Evolutionary conservation across 2,888 invertebrate genomes (phyloP), one percentile per base, ranked within the genome.

Genomic region (Chymomyza procnemis): DNA sequence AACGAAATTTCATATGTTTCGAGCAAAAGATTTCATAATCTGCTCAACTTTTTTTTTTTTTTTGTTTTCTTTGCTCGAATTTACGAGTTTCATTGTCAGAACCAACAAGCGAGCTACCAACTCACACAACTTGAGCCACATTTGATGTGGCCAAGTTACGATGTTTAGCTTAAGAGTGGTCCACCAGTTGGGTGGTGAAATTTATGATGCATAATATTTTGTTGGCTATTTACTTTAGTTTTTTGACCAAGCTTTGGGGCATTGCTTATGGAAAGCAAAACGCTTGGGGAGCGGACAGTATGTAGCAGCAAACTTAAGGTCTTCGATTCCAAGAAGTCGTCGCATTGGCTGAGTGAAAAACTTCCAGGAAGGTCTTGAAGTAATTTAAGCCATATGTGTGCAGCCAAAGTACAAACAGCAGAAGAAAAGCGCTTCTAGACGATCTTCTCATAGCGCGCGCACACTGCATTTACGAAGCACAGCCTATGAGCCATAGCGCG

Each of bases 61-160:
- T 1, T 4, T 3, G 4, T 26, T 26, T 4, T 26, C 8, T 26
- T 56, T 54, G 18, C 9, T 4, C 34, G 34, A 12, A 21, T 19
- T 18, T 16, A 9, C n/a, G 14, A 74, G 59, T 71, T 78, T 78
- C 78, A 81, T 80, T 80, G 80, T 78, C 81, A 81, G 80, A 81
- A 81, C 74, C 54, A 55, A 41, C 67, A 22, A 22, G n/a, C n/a
- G 67, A 63, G 47, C 52, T 6, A 52, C 16, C 9, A 21, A 21
- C 54, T 18, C 18, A 52, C 52, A n/a, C 52, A 18, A 21, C 0
- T 0, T 18, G 1, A 5, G 9, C 12, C 6, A 1, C 18, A 12
- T 3, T 6, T 9, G 18, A 50, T 47, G 16, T 52, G 34, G 34
- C 34, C 12, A 9, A 41, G 34, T 41, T 12, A 41, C 34, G 34